Percentiles rank a stretch among this genome's conserved stretches.
These are phyloP conservation scores for Sarcophaga bullata DNA, from an alignment of 1,140 invertebrate species.

Conservation along the genomic window DNA sequence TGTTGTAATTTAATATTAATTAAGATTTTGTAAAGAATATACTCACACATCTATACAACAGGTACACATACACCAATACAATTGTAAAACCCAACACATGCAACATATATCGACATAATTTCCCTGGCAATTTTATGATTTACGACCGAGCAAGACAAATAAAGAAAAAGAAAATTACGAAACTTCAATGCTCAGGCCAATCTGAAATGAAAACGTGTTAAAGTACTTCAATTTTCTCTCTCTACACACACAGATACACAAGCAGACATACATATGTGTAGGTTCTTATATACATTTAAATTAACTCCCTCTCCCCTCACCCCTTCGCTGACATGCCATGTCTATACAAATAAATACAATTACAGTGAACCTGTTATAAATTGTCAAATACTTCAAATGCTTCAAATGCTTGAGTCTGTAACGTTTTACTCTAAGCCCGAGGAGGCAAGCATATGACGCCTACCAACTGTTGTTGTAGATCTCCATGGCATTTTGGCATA, in stretches of 20 bases:
- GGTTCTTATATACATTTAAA: no score
- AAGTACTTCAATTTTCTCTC: neutral
- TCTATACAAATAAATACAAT: neutral
- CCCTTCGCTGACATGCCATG: neutral
- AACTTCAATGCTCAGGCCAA: neutral
- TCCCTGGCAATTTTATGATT: neutral
- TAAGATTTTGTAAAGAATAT: neutral
- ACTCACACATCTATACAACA: neutral
- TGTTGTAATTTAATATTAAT: slow-evolving; percentile 22
- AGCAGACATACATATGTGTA: neutral
- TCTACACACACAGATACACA: neutral
- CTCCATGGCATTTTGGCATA: neutral
- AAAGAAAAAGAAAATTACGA: neutral
- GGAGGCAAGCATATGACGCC: neutral
- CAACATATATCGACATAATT: neutral
- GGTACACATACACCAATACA: neutral
- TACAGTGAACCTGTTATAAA: neutral
- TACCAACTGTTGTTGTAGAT: neutral
- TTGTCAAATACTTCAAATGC: neutral
- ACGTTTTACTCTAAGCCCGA: neutral
- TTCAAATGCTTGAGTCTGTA: neutral
- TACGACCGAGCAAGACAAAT: neutral
- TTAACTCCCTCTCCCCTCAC: no score
- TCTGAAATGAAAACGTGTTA: slow-evolving; percentile 8
- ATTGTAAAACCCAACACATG: neutral